phyloP scores from a whole-genome alignment of 2,113 vertebrate genomes.

The Beaufortia kweichowensis region DNA sequence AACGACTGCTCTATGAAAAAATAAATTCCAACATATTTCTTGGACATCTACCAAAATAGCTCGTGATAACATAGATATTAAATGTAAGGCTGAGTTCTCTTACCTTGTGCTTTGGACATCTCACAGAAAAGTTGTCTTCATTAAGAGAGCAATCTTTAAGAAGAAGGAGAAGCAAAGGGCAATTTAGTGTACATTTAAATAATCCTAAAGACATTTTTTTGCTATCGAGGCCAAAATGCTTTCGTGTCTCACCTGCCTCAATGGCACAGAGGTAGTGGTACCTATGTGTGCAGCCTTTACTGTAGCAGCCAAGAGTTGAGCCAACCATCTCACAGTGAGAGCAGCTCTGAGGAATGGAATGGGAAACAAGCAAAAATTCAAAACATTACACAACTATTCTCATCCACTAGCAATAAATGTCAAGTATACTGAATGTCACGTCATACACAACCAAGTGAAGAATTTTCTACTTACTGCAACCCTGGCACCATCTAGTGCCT shows the following conservation, averaged over 20 bases:
- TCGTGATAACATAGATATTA: neutral
- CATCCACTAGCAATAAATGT: neutral
- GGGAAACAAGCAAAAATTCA: neutral
- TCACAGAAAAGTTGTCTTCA: constrained; percentile 97
- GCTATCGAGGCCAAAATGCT: neutral
- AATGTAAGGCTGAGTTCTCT: constrained; percentile 57
- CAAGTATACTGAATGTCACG: too few relatives aligned
- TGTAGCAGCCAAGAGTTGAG: constrained; percentile 97
- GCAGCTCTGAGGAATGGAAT: constrained; percentile 81
- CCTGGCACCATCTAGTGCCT: constrained; percentile 96
- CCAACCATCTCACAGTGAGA: constrained; percentile 94
- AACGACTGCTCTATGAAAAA: too few relatives aligned
- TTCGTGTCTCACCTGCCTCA: constrained; percentile 86
- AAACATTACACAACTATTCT: neutral
- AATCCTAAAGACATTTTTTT: too few relatives aligned
- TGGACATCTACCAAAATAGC: neutral
- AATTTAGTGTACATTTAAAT: neutral
- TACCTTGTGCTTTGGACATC: constrained; percentile 99
- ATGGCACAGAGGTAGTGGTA: constrained; percentile 97
- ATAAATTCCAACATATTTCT: too few relatives aligned
- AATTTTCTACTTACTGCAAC: constrained; percentile 85
- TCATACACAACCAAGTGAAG: neutral
- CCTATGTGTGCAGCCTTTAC: constrained; percentile 95
- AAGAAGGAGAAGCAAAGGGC: constrained; percentile 56
- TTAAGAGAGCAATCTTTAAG: constrained; percentile 92